Conservation (phyloP, 2,113 vertebrate species). For the Epinephelus moara region DNA sequence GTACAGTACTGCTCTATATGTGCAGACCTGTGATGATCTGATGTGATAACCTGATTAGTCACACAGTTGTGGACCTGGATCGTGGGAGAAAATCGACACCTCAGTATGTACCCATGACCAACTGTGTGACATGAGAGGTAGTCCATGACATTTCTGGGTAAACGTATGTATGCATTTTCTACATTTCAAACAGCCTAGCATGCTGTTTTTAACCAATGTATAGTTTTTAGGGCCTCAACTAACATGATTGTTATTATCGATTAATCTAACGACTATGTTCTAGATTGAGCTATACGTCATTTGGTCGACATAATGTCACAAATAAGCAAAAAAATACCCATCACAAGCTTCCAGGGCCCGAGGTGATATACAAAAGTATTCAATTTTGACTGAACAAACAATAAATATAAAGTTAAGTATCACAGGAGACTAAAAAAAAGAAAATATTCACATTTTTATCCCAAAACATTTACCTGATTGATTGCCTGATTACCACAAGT, state of each 20-base stretch:
- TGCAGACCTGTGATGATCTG: background rate
- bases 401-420: too few species aligned
- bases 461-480: background rate
- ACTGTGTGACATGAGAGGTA: background rate
- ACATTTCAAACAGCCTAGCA: too few species aligned
- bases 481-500: background rate
- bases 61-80: background rate
- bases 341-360: too few species aligned
- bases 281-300: background rate
- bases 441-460: too few species aligned
- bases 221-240: background rate
- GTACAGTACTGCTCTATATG: background rate
- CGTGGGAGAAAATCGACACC: background rate
- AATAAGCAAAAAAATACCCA: too few species aligned
- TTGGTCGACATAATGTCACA: too few species aligned
- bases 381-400: too few species aligned
- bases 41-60: background rate
- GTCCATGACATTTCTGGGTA: background rate
- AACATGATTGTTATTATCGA: background rate
- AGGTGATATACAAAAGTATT: too few species aligned
- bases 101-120: constrained; percentile 3
- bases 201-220: background rate
- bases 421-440: too few species aligned
- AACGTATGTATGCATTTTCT: background rate
- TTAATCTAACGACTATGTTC: background rate